Conservation (phyloP, 30 jellyfish, hydroid and myxozoan genomes). For the Haliclystus octoradiatus region DNA sequence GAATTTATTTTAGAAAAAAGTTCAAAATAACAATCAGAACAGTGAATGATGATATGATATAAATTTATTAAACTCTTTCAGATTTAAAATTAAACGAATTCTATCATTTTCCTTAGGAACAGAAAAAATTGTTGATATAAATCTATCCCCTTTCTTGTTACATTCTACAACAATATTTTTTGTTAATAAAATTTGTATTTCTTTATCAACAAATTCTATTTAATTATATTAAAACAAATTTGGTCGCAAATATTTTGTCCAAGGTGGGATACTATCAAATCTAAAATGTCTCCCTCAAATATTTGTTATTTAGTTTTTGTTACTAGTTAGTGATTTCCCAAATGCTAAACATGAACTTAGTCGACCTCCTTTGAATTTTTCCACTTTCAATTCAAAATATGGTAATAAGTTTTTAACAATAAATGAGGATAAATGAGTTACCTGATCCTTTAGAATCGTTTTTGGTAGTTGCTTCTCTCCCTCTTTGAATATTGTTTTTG, state of each 20-base stretch:
- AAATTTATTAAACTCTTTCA: conserved; percentile 8
- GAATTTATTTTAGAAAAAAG: too few relatives aligned
- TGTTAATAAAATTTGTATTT: conserved; percentile 7
- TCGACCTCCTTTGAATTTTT: conserved; percentile 33
- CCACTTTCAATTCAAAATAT: background rate
- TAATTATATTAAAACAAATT: conserved; percentile 17
- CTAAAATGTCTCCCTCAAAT: conserved; percentile 24
- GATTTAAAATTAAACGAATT: conserved; percentile 17
- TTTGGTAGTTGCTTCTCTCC: conserved; percentile 13
- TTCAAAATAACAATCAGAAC: too few relatives aligned
- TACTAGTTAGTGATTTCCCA: conserved; percentile 27
- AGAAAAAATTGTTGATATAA: conserved; percentile 22
- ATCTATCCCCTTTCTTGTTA: conserved; percentile 14
- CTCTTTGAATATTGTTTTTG: conserved; percentile 13
- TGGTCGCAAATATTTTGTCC: background rate
- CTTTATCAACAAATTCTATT: conserved; percentile 1
- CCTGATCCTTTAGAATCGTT: conserved; percentile 21
- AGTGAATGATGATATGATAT: conserved; percentile 9
- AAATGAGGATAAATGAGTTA: conserved; percentile 1
- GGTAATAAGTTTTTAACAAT: background rate
- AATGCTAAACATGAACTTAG: background rate
- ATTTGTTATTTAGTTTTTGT: conserved; percentile 10
- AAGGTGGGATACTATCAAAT: conserved; percentile 8
- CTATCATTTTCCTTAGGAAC: conserved; percentile 38
- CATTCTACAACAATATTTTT: conserved; percentile 17